Evolutionary conservation across 92 coral and sea anemone genomes (phyloP).

Genomic region (Umimayanthus kanabou): DNA sequence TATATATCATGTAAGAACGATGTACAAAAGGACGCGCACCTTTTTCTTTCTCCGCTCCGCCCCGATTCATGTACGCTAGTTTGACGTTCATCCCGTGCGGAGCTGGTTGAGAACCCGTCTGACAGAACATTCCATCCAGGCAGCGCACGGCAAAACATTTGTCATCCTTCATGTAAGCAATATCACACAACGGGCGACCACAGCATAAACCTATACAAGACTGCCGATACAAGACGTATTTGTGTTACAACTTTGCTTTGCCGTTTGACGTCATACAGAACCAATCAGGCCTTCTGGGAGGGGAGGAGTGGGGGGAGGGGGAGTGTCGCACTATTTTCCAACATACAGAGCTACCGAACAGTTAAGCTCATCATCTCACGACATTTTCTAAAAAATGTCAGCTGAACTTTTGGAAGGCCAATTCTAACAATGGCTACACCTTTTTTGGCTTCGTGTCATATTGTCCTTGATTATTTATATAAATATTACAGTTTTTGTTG

Average conservation of each 20-base stretch:
- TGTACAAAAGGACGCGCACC: constrained; percentile 42
- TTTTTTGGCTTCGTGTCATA: too few species aligned
- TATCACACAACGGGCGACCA: constrained; percentile 83
- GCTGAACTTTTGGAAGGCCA: too few species aligned
- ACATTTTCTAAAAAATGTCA: too few species aligned
- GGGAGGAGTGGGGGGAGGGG: too few species aligned
- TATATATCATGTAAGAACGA: not conserved
- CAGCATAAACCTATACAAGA: constrained; percentile 87
- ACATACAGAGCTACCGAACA: too few species aligned
- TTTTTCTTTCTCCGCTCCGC: constrained; percentile 73
- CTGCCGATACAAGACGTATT: constrained; percentile 50
- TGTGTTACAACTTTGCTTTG: not conserved
- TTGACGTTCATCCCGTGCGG: constrained; percentile 67
- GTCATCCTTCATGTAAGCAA: constrained; percentile 85
- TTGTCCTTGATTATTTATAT: too few species aligned
- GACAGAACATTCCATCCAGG: constrained; percentile 90
- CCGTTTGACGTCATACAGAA: too few species aligned
- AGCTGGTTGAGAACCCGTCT: constrained; percentile 82
- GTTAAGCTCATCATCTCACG: too few species aligned
- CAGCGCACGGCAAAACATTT: constrained; percentile 93
- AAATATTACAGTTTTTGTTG: too few species aligned
- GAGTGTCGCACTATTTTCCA: too few species aligned
- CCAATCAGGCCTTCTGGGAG: too few species aligned
- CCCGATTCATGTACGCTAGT: constrained; percentile 93
- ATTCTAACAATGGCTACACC: too few species aligned